Base-by-base conservation (phyloP, 2,797 vertebrate species). In the Lophotriccus pileatus region DNA sequence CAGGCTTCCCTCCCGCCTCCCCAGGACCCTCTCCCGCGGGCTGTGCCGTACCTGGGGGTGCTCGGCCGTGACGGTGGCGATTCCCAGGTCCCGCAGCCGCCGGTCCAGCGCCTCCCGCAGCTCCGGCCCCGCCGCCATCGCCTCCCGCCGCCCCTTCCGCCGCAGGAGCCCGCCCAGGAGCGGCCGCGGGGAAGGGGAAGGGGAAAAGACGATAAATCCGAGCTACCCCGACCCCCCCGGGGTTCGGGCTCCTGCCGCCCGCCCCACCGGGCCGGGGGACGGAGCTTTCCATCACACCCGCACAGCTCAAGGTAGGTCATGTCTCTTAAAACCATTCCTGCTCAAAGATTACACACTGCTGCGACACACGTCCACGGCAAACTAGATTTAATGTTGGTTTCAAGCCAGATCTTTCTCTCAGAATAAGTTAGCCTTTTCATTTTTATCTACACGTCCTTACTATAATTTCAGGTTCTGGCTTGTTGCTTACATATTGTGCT, bases 281-380 rank as follows among this genome's bases (percentile, higher is more conserved):
- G 5, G 8, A 15, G 13, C 7, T 24, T 15, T 6, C n/a, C 12
- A 0, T 32, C 34, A 2, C 24, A 4, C 16, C 14, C 2, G 5
- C 23, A 1, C 32, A 11, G 49, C 5, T 62, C 58, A 6, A 7
- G 19, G 2, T 9, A 2, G 30, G 64, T 22, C 13, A 0, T 2
- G 18, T 41, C 44, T 47, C 52, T 34, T 25, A 43, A 66, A n/a
- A 12, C 12, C 12, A 4, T 22, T 32, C 37, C 23, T 16, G 47
- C 37, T 23, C 81, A 5, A 2, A 21, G 1, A 9, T 8, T 1
- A 10, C 2, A 2, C 10, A 0, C 19, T 25, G 36, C 36, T 76
- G n/a, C 14, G 3, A 7, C 21, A 2, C 7, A 2, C 10, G 1
- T 36, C 34, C 41, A 3, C 0, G 2, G 18, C 23, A 44, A 59